These are phyloP conservation scores for Phallusia fumigata DNA, from an alignment of 23 tunicate genomes.

Conservation along the genomic window DNA sequence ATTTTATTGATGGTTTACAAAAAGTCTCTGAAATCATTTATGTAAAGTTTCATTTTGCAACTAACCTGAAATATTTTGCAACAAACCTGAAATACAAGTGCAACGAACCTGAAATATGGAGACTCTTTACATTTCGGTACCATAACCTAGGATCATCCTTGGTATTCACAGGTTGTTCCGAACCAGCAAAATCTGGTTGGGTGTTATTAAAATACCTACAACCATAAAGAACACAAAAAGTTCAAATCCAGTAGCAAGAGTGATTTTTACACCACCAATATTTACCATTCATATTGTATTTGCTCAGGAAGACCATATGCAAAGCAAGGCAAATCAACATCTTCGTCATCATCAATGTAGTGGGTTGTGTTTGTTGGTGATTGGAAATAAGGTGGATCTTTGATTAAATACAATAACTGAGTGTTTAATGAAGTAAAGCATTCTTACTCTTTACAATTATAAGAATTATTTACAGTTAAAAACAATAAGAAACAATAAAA, in stretches of 20 bases:
- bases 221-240: background rate
- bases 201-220: background rate
- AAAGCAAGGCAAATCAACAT: constrained; percentile 39
- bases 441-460: no score
- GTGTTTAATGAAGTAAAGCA: no score
- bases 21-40: no score
- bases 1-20: no score
- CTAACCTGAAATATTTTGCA: no score
- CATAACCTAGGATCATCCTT: background rate
- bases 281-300: constrained; percentile 57
- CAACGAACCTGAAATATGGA: background rate
- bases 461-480: no score
- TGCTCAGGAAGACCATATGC: constrained; percentile 57
- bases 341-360: constrained; percentile 41
- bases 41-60: no score
- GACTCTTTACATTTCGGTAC: background rate
- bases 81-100: no score
- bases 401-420: no score
- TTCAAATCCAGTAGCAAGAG: background rate
- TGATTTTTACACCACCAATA: no score
- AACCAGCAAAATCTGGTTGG: background rate
- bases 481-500: no score
- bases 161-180: background rate
- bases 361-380: constrained; percentile 16
- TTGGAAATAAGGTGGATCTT: constrained; percentile 63